Base-by-base conservation (phyloP, 2,113 vertebrate genomes). In the Galeopterus variegatus region DNA sequence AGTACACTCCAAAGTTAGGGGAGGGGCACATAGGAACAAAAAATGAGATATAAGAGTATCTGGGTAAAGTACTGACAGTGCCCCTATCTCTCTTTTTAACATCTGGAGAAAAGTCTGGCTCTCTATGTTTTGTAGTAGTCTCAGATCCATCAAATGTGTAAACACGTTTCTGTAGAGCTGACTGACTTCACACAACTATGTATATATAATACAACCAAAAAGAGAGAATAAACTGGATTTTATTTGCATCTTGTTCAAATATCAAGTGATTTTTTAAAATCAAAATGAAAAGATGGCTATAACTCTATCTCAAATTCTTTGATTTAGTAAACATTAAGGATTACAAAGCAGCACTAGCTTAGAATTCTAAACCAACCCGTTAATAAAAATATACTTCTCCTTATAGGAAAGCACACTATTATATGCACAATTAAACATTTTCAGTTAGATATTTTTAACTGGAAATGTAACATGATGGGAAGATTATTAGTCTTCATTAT, bases 51-150 rank as follows among this genome's bases (percentile, higher is more conserved):
- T 64, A 17, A 54, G 6, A 26, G 4, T 14, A 5, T 72, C 18
- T 69, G 5, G 6, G 21, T n/a, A 5, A 10, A 75, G 10, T 2
- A 58, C 0, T 50, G 56, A 31, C 2, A 19, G 0, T 8, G 3
- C 1, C 13, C 0, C 1, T 31, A 56, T 18, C 14, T 81, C 14
- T 70, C 24, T n/a, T 31, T 31, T 54, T 56, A 69, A 60, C 14
- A 67, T 73, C 15, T 50, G 13, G 23, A 92, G 10, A 58, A n/a
- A 85, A 69, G 5, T 54, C 7, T n/a, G 28, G 5, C 21, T 52
- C 1, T 54, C 19, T 77, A 6, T 2, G 13, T 14, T 85, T 41
- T 41, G 1, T 81, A 65, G 17, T 1, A 77, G 10, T 85, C 85
- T 84, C 13, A 86, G 11, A 82, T 18, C 2, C 14, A 62, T 28